Base-by-base conservation (phyloP, 2,113 vertebrate genomes). In the Dascyllus trimaculatus region DNA sequence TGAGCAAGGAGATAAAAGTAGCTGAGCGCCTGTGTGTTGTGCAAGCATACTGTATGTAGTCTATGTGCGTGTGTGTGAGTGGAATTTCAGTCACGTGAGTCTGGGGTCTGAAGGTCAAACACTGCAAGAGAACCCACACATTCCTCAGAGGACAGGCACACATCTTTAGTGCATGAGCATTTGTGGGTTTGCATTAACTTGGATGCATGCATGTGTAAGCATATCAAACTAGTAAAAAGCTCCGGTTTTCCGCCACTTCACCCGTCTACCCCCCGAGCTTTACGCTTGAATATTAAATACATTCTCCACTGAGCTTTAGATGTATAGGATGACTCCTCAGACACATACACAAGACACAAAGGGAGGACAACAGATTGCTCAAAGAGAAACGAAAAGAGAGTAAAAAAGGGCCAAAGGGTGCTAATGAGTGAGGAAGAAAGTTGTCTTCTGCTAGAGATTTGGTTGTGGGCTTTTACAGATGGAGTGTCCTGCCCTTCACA, bases 81-180 rank as follows among this genome's bases (percentile, higher is more conserved):
- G 85, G 86, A 92, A 94, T 94, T 91, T 91, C 82, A 84, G 81
- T 93, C 91, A 94, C 81, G 81, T 91, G 92, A 87, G 81, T 25
- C 45, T 0, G 35, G 51, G 91, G 89, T 92, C 86, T 91, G 87
- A 87, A 91, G 91, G 93, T 93, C 94, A 93, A 88, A 88, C 82
- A 82, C 82, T 85, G 88, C 80, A 88, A 90, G 86, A 90, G 84
- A 92, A 86, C 84, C 82, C 71, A 84, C 85, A 88, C 93, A 94
- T 94, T 95, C 92, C 91, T 85, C 66, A 78, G 85, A 91, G 89
- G 90, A 92, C 89, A 89, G 82, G 86, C 86, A 92, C 79, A 84
- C 77, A 88, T 91, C 82, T 88, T 87, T 71, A 80, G 67, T 61
- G 25, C 54, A 79, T 60, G 49, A 72, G 61, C 67, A 69, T 84